These are phyloP conservation scores for Frieseomelitta varia DNA, from an alignment of 1,140 invertebrate species.

Conservation along the genomic window DNA sequence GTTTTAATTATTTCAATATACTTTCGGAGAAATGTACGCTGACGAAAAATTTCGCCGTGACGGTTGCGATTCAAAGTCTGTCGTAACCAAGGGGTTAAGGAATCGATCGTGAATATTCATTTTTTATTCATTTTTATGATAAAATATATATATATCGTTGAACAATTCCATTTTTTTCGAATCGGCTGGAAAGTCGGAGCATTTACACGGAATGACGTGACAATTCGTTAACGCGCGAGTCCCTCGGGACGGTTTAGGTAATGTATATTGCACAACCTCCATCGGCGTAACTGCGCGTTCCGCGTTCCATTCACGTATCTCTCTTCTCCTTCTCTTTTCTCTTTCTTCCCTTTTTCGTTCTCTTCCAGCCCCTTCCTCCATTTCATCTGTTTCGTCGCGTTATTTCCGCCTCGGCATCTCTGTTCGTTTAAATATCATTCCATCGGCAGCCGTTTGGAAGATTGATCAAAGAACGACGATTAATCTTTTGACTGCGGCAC, in stretches of 20 bases:
- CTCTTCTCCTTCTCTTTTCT: not conserved
- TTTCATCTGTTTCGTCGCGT: not conserved
- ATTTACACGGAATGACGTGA: not conserved
- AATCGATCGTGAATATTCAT: not conserved
- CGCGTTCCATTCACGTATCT: not conserved
- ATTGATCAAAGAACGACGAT: conserved; percentile 39
- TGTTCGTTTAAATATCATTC: not conserved
- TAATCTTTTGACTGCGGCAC: too few species aligned
- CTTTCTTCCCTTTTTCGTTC: not conserved
- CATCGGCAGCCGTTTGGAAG: not conserved
- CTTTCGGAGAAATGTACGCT: too few species aligned
- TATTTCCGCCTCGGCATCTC: too few species aligned
- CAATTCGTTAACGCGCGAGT: conserved; percentile 27
- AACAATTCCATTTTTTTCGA: not conserved
- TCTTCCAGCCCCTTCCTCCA: not conserved
- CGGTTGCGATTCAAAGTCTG: too few species aligned
- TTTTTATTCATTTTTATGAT: not conserved
- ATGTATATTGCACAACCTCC: conserved; percentile 37
- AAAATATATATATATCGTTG: too few species aligned
- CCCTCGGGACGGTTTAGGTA: conserved; percentile 34
- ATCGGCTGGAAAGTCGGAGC: not conserved
- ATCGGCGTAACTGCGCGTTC: not conserved
- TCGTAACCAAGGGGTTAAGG: too few species aligned
- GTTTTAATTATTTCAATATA: too few species aligned
- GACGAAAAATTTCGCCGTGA: too few species aligned